Base-by-base conservation (phyloP, 2,113 vertebrate genomes). In the Chelonoidis abingdonii region DNA sequence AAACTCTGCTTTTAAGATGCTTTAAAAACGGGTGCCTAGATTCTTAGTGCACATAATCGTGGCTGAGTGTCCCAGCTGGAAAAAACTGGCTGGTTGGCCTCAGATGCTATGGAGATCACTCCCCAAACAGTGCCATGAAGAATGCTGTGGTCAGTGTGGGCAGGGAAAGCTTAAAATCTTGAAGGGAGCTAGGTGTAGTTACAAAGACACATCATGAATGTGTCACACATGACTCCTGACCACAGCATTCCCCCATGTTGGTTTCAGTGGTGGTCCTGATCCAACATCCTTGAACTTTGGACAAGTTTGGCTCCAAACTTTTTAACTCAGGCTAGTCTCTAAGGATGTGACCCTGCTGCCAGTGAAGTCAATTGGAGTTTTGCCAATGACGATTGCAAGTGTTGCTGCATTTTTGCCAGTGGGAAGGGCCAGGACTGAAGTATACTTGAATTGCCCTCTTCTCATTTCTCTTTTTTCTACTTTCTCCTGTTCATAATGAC, bases 141-240 rank as follows among this genome's bases (percentile, higher is more conserved):
- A 69, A 69, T 90, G 91, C 89, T 13, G 49, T 10, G n/a, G 90
- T 79, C 79, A 7, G 14, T 8, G 79, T n/a, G 16, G 62, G 16
- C 62, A 69, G 44, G 4, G 31, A 44, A 54, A 16, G 65, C 38
- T 27, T 5, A 4, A 84, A 87, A 80, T 84, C 49, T 69, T 19
- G 84, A 59, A 83, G 41, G 92, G 49, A 53, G 47, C 69, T 90
- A 9, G 84, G 69, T 83, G 92, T 86, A 89, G 72, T 57, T 57
- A 27, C 56, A 57, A 57, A 57, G 56, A 27, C 25, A 5, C 56
- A 57, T 57, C 56, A 91, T 47, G 78, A 80, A 65, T 1, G 2
- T 59, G 78, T 82, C 16, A 0, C 53, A 2, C 16, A 47, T 49
- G 10, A 21, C 53, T n/a, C 53, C 78, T 84, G 83, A 38, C 72